These are phyloP conservation scores for Adineta ricciae DNA, from an alignment of 2,888 invertebrate species.

Conservation along the genomic window DNA sequence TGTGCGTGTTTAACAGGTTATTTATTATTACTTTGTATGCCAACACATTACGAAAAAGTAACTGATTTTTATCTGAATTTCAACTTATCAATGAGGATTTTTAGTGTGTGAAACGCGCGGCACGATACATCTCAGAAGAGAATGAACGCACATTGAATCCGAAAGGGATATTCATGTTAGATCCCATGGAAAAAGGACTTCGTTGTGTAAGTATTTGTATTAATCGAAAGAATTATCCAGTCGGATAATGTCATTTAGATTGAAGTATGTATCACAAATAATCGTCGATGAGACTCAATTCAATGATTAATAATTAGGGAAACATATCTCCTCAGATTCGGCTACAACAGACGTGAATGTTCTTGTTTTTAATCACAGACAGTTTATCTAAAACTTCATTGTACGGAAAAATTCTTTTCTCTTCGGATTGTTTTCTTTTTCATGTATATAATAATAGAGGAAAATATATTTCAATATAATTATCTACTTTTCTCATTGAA, in stretches of 20 bases:
- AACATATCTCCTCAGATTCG: neutral
- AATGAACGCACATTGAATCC: slow-evolving; percentile 89
- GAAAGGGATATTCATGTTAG: slow-evolving; percentile 78
- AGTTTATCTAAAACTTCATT: neutral
- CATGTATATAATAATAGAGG: neutral
- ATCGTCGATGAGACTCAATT: neutral
- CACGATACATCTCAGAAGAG: slow-evolving; percentile 84
- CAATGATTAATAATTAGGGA: neutral
- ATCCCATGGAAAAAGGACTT: slow-evolving; percentile 85
- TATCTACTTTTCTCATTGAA: too few species aligned
- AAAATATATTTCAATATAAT: neutral
- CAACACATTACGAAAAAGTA: slow-evolving; percentile 95
- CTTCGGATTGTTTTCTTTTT: neutral
- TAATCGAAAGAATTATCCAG: too few species aligned
- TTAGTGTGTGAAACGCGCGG: slow-evolving; percentile 79
- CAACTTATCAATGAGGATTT: neutral
- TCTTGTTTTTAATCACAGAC: neutral
- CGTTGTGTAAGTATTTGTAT: slow-evolving; percentile 50
- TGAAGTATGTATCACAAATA: neutral
- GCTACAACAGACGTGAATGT: too few species aligned
- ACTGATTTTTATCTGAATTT: slow-evolving; percentile 34
- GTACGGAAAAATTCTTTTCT: neutral
- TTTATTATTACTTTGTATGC: slow-evolving; percentile 81
- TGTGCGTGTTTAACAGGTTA: slow-evolving; percentile 92
- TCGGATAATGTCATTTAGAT: neutral